Evolutionary conservation across 2,797 vertebrate species (phyloP), one percentile per base, ranked within the genome.

Genomic region (Enteromius argenteus): DNA sequence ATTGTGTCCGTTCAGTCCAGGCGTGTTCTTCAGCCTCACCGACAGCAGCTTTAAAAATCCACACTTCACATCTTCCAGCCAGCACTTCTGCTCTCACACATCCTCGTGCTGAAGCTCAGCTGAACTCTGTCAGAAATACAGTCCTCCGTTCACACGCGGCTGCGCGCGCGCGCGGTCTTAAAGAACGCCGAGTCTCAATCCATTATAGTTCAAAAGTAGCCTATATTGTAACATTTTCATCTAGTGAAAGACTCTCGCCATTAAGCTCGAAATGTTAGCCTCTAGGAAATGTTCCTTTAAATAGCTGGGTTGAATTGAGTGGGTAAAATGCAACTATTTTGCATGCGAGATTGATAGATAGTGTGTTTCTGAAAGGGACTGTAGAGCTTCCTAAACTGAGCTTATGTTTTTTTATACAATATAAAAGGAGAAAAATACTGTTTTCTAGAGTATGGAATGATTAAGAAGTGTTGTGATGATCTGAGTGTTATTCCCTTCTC

Each of bases 1-100:
- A 89, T 87, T 89, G 87, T 90, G 92, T 88, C 91, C 90, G 87
- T 91, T 91, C 89, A 84, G 86, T 82, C 80, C 85, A 87, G 88
- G 85, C 85, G 90, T 86, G 80, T 85, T 62, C 27, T 78, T 32
- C 39, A 64, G 39, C 60, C 27, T 87, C 86, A 51, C 21, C 21
- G 39, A 81, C n/a, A 30, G 60, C 32, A 49, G 35, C 46, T 74
- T 35, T 30, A 9, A 27, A 66, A 66, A 67, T 49, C 15, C 44
- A 75, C 73, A 5, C 23, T 67, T 53, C 39, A 30, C 32, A 58
- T 72, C 35, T n/a, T 71, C 67, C 37, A 30, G 5, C 37, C 10
- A 19, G 32, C n/a, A 13, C 32, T 23, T 44, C 5, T 53, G 71
- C 11, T n/a, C 1, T 2, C 42, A 27, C 27, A 46, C 53, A 37